Base-by-base conservation (phyloP, 2,888 invertebrate genomes). In the Pogonocherus hispidulus region DNA sequence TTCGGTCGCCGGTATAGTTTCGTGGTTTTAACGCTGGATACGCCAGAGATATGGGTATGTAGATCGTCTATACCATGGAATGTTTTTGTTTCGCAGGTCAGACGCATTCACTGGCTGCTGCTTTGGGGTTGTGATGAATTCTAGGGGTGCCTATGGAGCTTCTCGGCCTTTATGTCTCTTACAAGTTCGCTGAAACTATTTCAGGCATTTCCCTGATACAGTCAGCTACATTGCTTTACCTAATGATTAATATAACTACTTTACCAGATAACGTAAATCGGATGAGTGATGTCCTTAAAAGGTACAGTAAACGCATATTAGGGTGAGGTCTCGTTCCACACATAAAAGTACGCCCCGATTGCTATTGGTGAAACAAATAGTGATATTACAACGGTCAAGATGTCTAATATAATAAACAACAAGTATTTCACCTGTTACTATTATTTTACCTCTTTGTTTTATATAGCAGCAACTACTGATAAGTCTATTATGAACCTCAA, bases 51-150 rank as follows among this genome's bases (percentile, higher is more conserved):
- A 51, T 22, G 35, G 20, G 32, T 35, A 49, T 35, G 32, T 22
- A 14, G 32, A 49, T 35, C 27, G 46, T 47, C 19, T 59, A 55
- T 55, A n/a, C 14, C 16, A 46, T 18, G 49, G 49, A 60, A 60
- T 60, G 49, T 60, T 60, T 60, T 60, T 60, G 60, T 60, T 60
- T 20, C n/a, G 3, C 35, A 35, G n/a, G n/a, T 49, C 49, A 16
- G 32, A 49, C 49, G 19, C 49, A n/a, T n/a, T n/a, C n/a, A n/a
- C n/a, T n/a, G 14, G 49, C 19, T 41, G 22, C 35, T n/a, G 32
- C 11, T 47, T 56, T 18, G 46, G 16, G 0, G 46, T 22, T 23
- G 22, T 27, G 44, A 57, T 57, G 44, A 57, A 57, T 57, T 32
- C 14, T 14, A 14, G 44, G 14, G 14, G 47, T 23, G 27, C 18